Base-by-base conservation (phyloP, 2,888 invertebrate species). In the Eutolmus rufibarbis region DNA sequence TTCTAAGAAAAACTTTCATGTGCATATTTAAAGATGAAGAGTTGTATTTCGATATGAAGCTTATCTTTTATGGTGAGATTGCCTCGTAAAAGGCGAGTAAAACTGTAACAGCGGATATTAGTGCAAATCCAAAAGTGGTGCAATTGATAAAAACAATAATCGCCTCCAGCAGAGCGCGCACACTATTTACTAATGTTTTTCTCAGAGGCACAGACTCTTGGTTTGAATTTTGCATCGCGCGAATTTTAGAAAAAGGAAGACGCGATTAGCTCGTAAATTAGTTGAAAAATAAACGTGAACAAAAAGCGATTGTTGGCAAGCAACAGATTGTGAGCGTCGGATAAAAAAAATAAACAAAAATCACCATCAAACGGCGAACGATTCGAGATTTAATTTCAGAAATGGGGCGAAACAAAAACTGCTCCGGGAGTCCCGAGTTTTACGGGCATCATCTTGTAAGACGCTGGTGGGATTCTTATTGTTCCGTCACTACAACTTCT, bases 311-410 rank as follows among this genome's bases (percentile, higher is more conserved):
- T 66, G 66, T 66, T 66, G 66, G 66, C 66, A 66, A 66, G 28
- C 66, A 66, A 66, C 66, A 66, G 66, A 66, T 66, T 66, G 66
- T 28, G 12, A 66, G 23, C 12, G 12, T 12, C 3, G 76, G 76
- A 19, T n/a, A 14, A 16, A 19, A 14, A 37, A 12, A 28, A 76
- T 7, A 34, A 76, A 16, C n/a, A 34, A 76, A 74, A 12, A n/a
- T 12, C 76, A 76, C 76, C 40, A 16, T 34, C 34, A 34, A 34
- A 76, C 14, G 14, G 66, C 34, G 8, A n/a, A 76, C 66, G 37
- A 19, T 82, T 66, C 23, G 19, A 57, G 82, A 82, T 82, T 82
- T 82, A 46, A 57, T 66, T 57, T 57, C 82, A 82, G 82, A 82
- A 82, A 82, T 82, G 82, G 66, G 14, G 19, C 66, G 82, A 46